Evolutionary conservation across 2,888 invertebrate genomes (phyloP).

Genomic region (Cataglyphis cursor): DNA sequence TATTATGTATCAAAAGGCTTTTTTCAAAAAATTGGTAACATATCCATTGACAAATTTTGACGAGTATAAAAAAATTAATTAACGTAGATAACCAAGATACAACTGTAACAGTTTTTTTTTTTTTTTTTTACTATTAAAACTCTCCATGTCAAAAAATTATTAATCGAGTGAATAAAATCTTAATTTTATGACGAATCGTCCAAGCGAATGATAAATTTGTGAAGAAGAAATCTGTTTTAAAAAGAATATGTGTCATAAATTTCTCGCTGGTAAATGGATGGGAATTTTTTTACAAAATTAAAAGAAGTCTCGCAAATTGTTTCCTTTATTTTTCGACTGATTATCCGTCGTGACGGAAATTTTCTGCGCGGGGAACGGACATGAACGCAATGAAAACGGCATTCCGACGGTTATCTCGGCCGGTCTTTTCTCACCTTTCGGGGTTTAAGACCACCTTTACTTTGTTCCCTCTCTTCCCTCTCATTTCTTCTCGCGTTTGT

Average conservation of each 20-base stretch:
- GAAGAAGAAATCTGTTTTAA: neutral
- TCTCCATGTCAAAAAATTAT: neutral
- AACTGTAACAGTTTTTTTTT: neutral
- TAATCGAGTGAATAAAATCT: neutral
- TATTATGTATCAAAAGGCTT: neutral
- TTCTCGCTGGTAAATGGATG: neutral
- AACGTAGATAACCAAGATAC: neutral
- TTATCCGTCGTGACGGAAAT: slow-evolving; percentile 32
- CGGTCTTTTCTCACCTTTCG: slow-evolving; percentile 48
- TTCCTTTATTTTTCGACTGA: neutral
- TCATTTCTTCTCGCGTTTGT: slow-evolving; percentile 30
- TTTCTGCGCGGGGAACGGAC: slow-evolving; percentile 18
- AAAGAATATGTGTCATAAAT: neutral
- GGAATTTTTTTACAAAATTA: neutral
- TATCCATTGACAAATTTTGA: neutral
- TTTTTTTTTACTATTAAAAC: neutral
- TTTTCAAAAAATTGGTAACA: neutral
- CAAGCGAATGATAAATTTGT: slow-evolving; percentile 6
- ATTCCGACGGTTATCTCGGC: slow-evolving; percentile 30
- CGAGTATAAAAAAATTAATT: neutral
- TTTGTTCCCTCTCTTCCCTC: slow-evolving; percentile 23
- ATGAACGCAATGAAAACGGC: slow-evolving; percentile 36
- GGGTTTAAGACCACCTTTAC: slow-evolving; percentile 36
- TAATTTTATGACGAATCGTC: neutral
- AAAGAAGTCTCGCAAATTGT: neutral